Percentiles rank a stretch among this genome's conserved stretches.
Conservation (phyloP, 2,888 invertebrate genomes). For the Catonia carolina region DNA sequence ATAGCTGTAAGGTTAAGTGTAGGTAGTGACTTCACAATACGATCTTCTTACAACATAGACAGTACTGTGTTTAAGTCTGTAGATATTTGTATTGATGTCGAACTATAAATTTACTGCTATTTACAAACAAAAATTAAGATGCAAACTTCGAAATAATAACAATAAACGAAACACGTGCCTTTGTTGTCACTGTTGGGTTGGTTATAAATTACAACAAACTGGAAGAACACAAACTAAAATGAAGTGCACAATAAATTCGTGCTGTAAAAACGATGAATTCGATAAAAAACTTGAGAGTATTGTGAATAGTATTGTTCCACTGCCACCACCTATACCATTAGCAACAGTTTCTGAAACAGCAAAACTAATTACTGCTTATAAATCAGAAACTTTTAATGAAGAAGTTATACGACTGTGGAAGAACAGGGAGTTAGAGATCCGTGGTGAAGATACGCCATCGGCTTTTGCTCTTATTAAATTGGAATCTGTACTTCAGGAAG, state of each 20-base stretch:
- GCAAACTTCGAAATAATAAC: constrained; percentile 2
- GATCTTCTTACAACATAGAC: too few species aligned
- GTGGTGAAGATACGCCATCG: not conserved
- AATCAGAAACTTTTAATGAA: not conserved
- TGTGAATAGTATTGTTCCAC: not conserved
- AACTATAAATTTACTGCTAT: constrained; percentile 5
- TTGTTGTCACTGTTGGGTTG: constrained; percentile 3
- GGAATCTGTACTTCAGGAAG: not conserved
- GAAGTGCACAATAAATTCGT: not conserved
- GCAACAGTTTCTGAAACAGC: not conserved
- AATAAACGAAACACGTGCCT: not conserved
- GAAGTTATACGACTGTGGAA: constrained; percentile 1
- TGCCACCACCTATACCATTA: not conserved
- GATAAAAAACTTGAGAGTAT: too few species aligned
- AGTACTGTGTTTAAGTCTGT: too few species aligned
- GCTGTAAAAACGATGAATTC: too few species aligned
- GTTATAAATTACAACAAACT: not conserved
- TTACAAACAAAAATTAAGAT: constrained; percentile 9
- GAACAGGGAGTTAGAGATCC: not conserved
- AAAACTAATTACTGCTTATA: not conserved
- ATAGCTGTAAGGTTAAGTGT: too few species aligned
- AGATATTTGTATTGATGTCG: not conserved
- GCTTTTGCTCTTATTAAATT: not conserved
- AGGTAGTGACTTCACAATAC: too few species aligned
- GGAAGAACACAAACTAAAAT: not conserved